These are phyloP conservation scores for Cyclura pinguis DNA, from an alignment of 2,797 vertebrate species.

Conservation along the genomic window DNA sequence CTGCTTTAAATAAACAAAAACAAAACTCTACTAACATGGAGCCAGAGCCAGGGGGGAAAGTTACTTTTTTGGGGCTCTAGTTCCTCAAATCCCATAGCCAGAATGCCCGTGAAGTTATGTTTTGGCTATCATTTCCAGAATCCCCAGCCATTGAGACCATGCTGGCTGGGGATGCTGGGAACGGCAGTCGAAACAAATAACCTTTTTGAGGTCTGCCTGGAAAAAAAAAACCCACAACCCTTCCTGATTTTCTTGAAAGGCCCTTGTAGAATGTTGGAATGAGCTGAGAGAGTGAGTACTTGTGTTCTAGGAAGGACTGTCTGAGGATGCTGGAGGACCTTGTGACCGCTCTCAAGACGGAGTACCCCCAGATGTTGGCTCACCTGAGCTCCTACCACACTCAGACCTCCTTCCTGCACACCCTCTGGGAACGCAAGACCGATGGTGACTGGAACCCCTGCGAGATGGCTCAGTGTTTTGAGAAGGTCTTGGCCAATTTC, in stretches of 20 bases:
- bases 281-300: neutral
- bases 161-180: neutral
- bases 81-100: no score
- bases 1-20: no score
- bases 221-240: no score
- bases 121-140: neutral
- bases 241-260: no score
- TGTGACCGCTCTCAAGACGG: slow-evolving; percentile 3
- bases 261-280: neutral
- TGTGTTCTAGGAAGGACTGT: slow-evolving; percentile 25
- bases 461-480: neutral
- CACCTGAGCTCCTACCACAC: slow-evolving; percentile 25
- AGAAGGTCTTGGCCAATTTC: slow-evolving; percentile 33
- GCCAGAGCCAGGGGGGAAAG: no score
- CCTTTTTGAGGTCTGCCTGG: no score
- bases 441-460: neutral
- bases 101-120: no score
- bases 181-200: no score
- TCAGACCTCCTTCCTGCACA: slow-evolving; percentile 31
- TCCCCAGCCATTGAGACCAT: neutral
- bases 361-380: slow-evolving; percentile 24
- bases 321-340: slow-evolving; percentile 36
- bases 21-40: no score
- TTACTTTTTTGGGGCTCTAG: no score
- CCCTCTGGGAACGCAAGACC: neutral